Conservation (phyloP, 2,797 vertebrate genomes). For the Rhinophrynus dorsalis region DNA sequence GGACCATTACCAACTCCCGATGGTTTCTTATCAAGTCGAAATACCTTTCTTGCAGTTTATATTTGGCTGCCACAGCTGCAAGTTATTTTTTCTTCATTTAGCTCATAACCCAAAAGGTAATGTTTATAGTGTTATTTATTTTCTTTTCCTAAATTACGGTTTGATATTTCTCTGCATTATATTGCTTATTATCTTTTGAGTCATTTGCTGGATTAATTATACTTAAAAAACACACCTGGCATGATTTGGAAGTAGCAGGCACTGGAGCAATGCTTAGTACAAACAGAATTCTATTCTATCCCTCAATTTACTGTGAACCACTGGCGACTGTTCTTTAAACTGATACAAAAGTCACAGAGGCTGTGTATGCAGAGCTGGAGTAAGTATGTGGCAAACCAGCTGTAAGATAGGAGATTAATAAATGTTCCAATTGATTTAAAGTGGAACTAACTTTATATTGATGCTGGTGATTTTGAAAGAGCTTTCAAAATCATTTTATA, state of each 20-base stretch:
- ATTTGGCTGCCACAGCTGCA: conserved; percentile 31
- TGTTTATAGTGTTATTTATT: conserved; percentile 12
- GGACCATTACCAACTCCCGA: not conserved
- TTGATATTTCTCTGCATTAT: conserved; percentile 7
- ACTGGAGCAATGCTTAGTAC: not conserved
- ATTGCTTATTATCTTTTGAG: conserved; percentile 11
- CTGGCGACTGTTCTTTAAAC: too few relatives aligned
- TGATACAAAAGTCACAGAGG: too few relatives aligned
- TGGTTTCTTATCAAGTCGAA: conserved; percentile 35
- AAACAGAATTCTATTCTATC: not conserved
- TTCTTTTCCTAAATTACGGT: conserved; percentile 7
- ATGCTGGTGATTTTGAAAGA: too few relatives aligned
- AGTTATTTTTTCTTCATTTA: conserved; percentile 39
- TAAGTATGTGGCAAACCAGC: too few relatives aligned
- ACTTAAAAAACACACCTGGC: conserved; percentile 14
- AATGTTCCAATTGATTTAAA: too few relatives aligned
- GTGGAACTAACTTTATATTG: too few relatives aligned
- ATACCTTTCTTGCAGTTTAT: conserved; percentile 24
- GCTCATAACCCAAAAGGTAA: conserved; percentile 23
- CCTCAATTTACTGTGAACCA: too few relatives aligned
- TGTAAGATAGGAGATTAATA: too few relatives aligned
- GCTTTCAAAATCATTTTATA: too few relatives aligned
- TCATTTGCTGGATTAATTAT: conserved; percentile 25
- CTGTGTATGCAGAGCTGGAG: too few relatives aligned
- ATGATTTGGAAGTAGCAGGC: not conserved